phyloP scores from a whole-genome alignment of 2,113 vertebrate species.

The Prionailurus bengalensis region DNA sequence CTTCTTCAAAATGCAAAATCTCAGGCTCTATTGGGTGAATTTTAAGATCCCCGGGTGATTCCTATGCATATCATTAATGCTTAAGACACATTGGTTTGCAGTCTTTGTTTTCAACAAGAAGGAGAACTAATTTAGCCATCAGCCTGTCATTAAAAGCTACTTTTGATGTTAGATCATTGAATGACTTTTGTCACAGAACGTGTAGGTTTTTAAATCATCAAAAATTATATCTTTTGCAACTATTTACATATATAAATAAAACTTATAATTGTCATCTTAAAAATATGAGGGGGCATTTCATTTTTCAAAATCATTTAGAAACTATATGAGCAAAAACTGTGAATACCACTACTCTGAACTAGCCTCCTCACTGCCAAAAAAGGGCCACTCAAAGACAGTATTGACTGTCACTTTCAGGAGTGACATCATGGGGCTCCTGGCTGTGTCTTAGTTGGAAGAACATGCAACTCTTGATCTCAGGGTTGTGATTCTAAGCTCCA shows the following conservation, averaged over 20 bases:
- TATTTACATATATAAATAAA: background rate
- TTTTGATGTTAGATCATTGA: background rate
- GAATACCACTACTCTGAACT: background rate
- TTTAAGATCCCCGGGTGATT: background rate
- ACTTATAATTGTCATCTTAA: background rate
- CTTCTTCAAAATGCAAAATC: background rate
- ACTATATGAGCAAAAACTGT: background rate
- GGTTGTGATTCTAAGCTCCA: background rate
- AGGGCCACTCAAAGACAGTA: no score
- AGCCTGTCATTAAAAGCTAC: background rate
- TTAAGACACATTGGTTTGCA: background rate
- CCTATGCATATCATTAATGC: background rate
- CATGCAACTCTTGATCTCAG: background rate
- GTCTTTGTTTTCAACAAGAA: background rate
- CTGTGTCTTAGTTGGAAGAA: background rate
- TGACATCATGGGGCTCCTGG: background rate
- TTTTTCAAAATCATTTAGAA: background rate
- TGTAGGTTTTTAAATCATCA: background rate
- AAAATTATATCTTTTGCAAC: background rate
- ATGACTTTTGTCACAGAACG: background rate
- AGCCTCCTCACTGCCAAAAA: background rate
- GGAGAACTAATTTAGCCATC: background rate
- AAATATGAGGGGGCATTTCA: background rate
- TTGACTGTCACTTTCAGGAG: background rate
- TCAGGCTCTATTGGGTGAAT: background rate